A percentile compares a stretch with the other conserved stretches of the same genome.
These are phyloP conservation scores for Rhinoraja longicauda DNA, from an alignment of 2,797 vertebrate genomes.

Conservation along the genomic window DNA sequence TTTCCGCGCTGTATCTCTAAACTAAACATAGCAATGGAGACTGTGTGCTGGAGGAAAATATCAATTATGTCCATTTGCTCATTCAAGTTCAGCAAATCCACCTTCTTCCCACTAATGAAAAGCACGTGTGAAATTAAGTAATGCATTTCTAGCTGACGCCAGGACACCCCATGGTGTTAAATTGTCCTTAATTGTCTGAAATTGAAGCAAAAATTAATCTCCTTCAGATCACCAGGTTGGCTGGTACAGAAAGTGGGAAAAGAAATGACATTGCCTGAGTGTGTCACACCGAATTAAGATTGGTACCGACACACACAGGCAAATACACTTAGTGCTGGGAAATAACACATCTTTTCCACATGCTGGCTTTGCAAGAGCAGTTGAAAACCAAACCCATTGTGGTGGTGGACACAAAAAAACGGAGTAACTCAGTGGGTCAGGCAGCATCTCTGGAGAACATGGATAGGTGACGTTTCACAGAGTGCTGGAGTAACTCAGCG, in stretches of 20 bases:
- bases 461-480: too few species aligned
- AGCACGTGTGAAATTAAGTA: background rate
- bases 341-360: background rate
- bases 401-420: too few species aligned
- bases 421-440: too few species aligned
- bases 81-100: background rate
- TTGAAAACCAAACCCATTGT: background rate
- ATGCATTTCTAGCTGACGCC: background rate
- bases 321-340: background rate
- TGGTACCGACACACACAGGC: background rate
- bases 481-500: too few species aligned
- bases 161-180: background rate
- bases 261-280: background rate
- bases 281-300: background rate
- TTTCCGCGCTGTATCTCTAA: too few species aligned
- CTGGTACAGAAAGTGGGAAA: background rate
- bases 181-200: background rate
- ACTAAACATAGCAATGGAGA: background rate
- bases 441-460: too few species aligned
- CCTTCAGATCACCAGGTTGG: conserved; percentile 16
- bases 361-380: background rate
- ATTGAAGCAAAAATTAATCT: background rate
- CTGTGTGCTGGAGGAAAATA: background rate
- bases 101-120: background rate
- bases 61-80: conserved; percentile 1